Percentiles rank a stretch among this genome's conserved stretches.
Evolutionary conservation across 2,113 vertebrate species (phyloP).

Genomic region (Euleptes europaea): DNA sequence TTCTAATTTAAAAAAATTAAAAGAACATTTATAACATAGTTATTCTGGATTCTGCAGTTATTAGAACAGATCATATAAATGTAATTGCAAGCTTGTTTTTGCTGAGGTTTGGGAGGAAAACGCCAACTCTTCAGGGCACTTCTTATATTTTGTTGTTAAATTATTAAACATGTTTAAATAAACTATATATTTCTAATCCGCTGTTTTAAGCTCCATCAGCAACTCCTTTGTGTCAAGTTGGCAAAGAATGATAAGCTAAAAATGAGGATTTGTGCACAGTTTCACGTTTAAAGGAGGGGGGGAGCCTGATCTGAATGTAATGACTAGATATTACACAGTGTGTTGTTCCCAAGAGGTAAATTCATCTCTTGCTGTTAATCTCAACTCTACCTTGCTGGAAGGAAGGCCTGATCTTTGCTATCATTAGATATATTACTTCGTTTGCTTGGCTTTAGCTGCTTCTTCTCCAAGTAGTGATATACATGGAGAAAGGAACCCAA

Average conservation of each 20-base stretch:
- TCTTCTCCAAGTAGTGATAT: background rate
- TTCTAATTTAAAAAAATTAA: constrained; percentile 27
- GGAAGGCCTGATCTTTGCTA: background rate
- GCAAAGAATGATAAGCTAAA: background rate
- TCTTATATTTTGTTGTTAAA: constrained; percentile 25
- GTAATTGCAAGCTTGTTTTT: constrained; percentile 7
- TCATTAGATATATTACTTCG: background rate
- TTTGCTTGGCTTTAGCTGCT: background rate
- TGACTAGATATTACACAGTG: background rate
- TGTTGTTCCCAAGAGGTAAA: background rate
- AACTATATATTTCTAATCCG: constrained; percentile 18
- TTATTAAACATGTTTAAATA: background rate
- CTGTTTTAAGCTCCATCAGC: background rate
- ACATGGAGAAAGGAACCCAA: background rate
- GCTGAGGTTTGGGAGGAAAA: constrained; percentile 4
- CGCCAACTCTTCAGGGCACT: background rate
- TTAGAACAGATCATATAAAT: constrained; percentile 21
- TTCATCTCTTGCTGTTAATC: background rate
- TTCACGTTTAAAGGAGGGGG: background rate
- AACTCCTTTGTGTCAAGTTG: constrained; percentile 27
- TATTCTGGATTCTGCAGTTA: constrained; percentile 13
- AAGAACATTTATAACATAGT: constrained; percentile 30
- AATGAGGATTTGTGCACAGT: background rate
- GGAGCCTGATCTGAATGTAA: background rate
- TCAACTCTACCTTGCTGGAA: background rate